phyloP scores from a whole-genome alignment of 2,888 invertebrate species.

The Harpalus rubripes region DNA sequence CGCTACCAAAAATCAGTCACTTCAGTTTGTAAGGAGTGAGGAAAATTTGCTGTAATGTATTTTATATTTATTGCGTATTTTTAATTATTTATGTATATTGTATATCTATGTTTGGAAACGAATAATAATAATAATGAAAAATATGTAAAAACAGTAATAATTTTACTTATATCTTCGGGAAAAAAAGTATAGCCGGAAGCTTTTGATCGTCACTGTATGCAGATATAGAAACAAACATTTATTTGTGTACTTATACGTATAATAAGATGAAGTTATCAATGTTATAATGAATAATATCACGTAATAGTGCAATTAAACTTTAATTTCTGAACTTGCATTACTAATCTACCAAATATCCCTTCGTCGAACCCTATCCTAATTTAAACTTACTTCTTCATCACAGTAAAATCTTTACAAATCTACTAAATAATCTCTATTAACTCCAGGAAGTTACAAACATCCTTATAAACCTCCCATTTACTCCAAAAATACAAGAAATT shows the following conservation, averaged over 20 bases:
- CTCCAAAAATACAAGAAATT: slow-evolving; percentile 27
- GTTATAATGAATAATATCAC: not conserved
- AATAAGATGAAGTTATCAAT: not conserved
- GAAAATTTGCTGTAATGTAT: too few relatives aligned
- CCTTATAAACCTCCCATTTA: slow-evolving; percentile 21
- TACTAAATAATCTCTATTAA: slow-evolving; percentile 27
- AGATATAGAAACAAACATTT: too few relatives aligned
- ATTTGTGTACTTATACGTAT: not conserved
- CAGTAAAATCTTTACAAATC: slow-evolving; percentile 11
- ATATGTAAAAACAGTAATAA: too few relatives aligned
- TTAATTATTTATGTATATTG: too few relatives aligned
- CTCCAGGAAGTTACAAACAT: slow-evolving; percentile 12
- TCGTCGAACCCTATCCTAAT: not conserved
- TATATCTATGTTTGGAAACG: too few relatives aligned
- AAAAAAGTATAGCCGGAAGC: too few relatives aligned
- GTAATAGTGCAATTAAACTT: not conserved
- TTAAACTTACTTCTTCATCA: not conserved
- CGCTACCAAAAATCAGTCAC: too few relatives aligned
- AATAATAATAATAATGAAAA: too few relatives aligned
- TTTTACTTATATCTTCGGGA: too few relatives aligned
- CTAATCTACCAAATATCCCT: not conserved
- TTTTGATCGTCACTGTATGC: too few relatives aligned
- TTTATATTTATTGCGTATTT: too few relatives aligned
- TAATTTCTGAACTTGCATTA: not conserved
- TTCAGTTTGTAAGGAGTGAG: too few relatives aligned